Percentiles rank a stretch among this genome's conserved stretches.
These are phyloP conservation scores for Cydia fagiglandana DNA, from an alignment of 1,140 invertebrate genomes.

Conservation along the genomic window DNA sequence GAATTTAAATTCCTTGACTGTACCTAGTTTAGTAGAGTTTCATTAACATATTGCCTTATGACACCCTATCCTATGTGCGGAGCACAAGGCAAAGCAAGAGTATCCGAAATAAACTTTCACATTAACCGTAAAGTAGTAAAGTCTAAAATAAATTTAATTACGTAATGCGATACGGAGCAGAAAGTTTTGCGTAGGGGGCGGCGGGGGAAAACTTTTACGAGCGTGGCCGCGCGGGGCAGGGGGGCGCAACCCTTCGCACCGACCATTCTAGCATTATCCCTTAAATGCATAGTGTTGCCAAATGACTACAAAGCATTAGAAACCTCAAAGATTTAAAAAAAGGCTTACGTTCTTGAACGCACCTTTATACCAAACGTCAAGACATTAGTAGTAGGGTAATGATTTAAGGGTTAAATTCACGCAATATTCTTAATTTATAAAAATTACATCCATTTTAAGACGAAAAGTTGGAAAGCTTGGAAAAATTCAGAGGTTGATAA, in stretches of 20 bases:
- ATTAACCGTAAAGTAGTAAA: conserved; percentile 45
- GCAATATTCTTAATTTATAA: too few species aligned
- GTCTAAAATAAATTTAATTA: conserved; percentile 49
- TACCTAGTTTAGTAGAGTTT: background rate
- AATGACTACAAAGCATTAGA: too few species aligned
- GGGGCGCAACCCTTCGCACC: background rate
- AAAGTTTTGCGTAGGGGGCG: conserved; percentile 48
- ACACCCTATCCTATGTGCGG: background rate
- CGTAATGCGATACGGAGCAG: conserved; percentile 48
- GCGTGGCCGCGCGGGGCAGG: conserved; percentile 13
- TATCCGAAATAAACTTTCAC: conserved; percentile 44
- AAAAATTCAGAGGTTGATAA: too few species aligned
- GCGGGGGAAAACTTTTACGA: conserved; percentile 51
- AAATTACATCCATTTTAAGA: too few species aligned
- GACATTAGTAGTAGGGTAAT: too few species aligned
- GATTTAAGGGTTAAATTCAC: too few species aligned
- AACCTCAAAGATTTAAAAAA: too few species aligned
- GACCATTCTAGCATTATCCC: background rate
- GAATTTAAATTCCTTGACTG: too few species aligned
- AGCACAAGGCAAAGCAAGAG: background rate
- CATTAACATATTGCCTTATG: background rate
- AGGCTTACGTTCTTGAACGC: too few species aligned
- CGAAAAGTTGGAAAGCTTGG: too few species aligned
- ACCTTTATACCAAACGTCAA: too few species aligned
- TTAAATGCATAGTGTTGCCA: too few species aligned